Percentiles rank a stretch among this genome's conserved stretches.
Conservation (phyloP, 2,113 vertebrate genomes). For the Pollachius pollachius region DNA sequence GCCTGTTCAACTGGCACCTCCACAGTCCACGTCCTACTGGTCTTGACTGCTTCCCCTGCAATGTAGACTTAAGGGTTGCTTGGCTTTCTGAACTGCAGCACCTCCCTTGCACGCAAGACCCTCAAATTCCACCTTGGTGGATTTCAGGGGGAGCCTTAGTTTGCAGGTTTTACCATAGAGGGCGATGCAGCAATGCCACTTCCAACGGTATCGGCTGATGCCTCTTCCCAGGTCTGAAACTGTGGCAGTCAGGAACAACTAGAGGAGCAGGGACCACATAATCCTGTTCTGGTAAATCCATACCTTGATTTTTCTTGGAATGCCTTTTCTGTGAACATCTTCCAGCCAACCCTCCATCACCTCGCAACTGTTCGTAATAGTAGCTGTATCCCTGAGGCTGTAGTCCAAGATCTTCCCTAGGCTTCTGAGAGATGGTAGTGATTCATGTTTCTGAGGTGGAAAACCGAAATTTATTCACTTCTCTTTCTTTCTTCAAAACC, state of each 20-base stretch:
- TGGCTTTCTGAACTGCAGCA: constrained; percentile 6
- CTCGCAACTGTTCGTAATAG: constrained; percentile 9
- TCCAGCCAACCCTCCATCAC: constrained; percentile 3
- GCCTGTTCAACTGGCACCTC: not conserved
- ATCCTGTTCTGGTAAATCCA: constrained; percentile 14
- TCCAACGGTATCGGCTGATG: constrained; percentile 3
- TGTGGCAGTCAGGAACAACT: constrained; percentile 1
- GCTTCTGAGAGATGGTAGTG: not conserved
- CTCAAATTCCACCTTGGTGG: constrained; percentile 18
- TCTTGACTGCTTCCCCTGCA: not conserved
- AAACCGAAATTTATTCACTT: not conserved
- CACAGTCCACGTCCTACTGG: not conserved
- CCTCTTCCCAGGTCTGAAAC: constrained; percentile 10
- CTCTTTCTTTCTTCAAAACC: constrained; percentile 19
- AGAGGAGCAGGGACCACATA: constrained; percentile 1
- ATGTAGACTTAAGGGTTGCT: not conserved
- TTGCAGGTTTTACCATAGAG: constrained; percentile 19
- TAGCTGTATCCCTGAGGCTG: not conserved
- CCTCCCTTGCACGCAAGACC: constrained; percentile 1
- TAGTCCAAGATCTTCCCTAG: not conserved
- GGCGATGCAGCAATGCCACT: constrained; percentile 4
- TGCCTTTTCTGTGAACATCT: constrained; percentile 7
- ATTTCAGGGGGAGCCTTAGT: constrained; percentile 20
- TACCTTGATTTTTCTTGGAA: constrained; percentile 17
- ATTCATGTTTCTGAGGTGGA: not conserved